A percentile compares a stretch with the other conserved stretches of the same genome.
phyloP scores from a whole-genome alignment of 1,140 invertebrate species.

The Cotesia vestalis region DNA sequence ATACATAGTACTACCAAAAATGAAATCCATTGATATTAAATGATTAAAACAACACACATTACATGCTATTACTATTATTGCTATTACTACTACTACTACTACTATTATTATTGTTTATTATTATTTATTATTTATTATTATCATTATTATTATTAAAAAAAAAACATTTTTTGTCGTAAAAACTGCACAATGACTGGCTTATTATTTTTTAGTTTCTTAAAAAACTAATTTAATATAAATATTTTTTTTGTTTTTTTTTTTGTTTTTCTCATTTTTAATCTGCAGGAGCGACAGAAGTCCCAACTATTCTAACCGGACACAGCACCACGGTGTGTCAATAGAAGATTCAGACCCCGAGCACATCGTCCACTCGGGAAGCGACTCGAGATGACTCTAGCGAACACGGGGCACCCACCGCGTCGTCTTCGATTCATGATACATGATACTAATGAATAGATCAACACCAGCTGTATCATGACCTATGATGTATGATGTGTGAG shows the following conservation, averaged over 20 bases:
- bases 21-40: neutral
- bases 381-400: conserved; percentile 61
- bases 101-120: neutral
- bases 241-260: neutral
- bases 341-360: conserved; percentile 60
- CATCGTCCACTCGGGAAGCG: conserved; percentile 58
- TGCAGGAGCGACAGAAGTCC: conserved; percentile 58
- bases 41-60: neutral
- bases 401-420: conserved; percentile 47
- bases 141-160: neutral
- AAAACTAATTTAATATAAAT: no score
- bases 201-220: no score
- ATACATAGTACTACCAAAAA: conserved; percentile 10
- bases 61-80: no score
- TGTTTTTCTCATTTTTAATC: conserved; percentile 34
- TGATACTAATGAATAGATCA: conserved; percentile 16
- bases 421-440: conserved; percentile 41
- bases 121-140: neutral
- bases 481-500: conserved; percentile 33
- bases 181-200: no score
- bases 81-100: no score
- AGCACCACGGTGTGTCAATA: conserved; percentile 57
- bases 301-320: conserved; percentile 51
- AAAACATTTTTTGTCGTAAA: no score
- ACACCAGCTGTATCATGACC: conserved; percentile 17